Evolutionary conservation across 2,888 invertebrate species (phyloP), one percentile per base, ranked within the genome.

Genomic region (Sympetrum striolatum): DNA sequence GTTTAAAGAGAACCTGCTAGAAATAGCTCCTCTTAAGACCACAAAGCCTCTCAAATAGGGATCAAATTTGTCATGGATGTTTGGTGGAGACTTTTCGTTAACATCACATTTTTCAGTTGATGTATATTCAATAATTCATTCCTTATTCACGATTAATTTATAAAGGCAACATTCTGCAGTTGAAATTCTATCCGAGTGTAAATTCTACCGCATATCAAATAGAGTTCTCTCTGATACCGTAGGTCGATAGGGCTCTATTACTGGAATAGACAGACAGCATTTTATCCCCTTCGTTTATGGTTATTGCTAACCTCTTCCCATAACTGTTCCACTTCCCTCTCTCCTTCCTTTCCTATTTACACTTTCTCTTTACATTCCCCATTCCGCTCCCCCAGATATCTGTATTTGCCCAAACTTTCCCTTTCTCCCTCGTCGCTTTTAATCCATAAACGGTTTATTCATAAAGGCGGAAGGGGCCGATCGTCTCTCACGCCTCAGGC

Each of bases 391-490:
- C 53, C 73, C 53, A 53, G 18, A 53, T 18, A 53, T 53, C 53
- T 18, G 53, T 53, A 53, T 53, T 53, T 53, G 53, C 53, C 18
- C 53, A 53, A 53, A 73, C 1, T 73, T 73, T 18, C 58, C 15
- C 25, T 82, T 58, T 58, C 58, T 0, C 53, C 5, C 82, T 14
- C 60, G 14, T n/a, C 37, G 60, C n/a, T 60, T 64, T 58, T 35
- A 86, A 86, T 86, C 60, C 60, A 86, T 58, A 60, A 31, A n/a
- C 64, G n/a, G 86, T 60, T 86, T 60, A 60, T 60, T 64, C 39
- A 35, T 31, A 53, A 58, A 53, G 82, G 53, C 2, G 53, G 18
- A 18, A 3, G 0, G 22, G n/a, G 53, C 4, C 58, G n/a, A 35
- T 53, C 82, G 82, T 82, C 58, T 44, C 82, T 15, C 10, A 8